Evolutionary conservation across 2,797 vertebrate genomes (phyloP).

Genomic region (Dipus sagitta): DNA sequence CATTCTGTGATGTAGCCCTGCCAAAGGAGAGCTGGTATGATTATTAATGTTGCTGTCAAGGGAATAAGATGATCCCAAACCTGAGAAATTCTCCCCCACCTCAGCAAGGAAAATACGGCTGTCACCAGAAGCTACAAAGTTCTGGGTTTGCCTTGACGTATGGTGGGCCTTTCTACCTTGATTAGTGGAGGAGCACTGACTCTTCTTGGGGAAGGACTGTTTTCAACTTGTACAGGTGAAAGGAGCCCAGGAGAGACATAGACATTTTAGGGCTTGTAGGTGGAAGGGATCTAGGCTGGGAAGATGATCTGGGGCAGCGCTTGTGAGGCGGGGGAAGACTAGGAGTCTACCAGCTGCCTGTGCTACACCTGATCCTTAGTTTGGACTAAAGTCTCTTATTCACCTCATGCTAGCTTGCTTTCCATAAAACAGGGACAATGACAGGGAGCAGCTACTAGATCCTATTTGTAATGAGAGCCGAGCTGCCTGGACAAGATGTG

Average conservation of each 20-base stretch:
- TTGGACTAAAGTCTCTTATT: slow-evolving; percentile 29
- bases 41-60: slow-evolving; percentile 51
- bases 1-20: not conserved
- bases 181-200: slow-evolving; percentile 21
- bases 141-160: slow-evolving; percentile 27
- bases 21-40: not conserved
- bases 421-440: slow-evolving; percentile 18
- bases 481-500: slow-evolving; percentile 58
- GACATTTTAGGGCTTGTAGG: slow-evolving; percentile 31
- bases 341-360: not conserved
- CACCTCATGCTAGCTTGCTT: slow-evolving; percentile 21
- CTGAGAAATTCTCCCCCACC: slow-evolving; percentile 40
- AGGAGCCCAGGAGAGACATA: slow-evolving; percentile 27
- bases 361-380: not conserved
- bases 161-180: slow-evolving; percentile 36
- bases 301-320: not conserved
- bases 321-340: not conserved
- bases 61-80: slow-evolving; percentile 46
- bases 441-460: slow-evolving; percentile 20
- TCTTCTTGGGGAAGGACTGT: slow-evolving; percentile 48
- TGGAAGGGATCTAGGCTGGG: slow-evolving; percentile 1
- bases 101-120: slow-evolving; percentile 31
- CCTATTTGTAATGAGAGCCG: slow-evolving; percentile 58
- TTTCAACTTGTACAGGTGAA: slow-evolving; percentile 55
- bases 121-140: not conserved